Percentiles rank a stretch among this genome's conserved stretches.
Conservation (phyloP, 2,888 invertebrate genomes). For the Drosophila mettleri region DNA sequence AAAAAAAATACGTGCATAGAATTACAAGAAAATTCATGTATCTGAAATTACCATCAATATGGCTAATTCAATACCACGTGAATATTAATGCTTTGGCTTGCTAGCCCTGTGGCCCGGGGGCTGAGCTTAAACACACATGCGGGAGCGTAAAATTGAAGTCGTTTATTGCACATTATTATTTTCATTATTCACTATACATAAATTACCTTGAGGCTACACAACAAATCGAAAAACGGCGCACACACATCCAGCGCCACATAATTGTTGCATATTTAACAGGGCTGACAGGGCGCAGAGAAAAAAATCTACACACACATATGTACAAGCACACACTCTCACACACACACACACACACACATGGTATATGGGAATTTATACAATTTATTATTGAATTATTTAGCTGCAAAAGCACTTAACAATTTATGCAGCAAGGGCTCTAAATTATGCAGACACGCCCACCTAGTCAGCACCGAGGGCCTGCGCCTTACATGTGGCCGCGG, state of each 20-base stretch:
- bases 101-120: conserved; percentile 7
- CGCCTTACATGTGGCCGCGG: conserved; percentile 7
- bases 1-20: too few species aligned
- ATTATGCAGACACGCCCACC: conserved; percentile 66
- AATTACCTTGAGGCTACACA: conserved; percentile 67
- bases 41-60: conserved; percentile 2
- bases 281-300: conserved; percentile 38
- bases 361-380: conserved; percentile 47
- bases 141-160: conserved; percentile 40
- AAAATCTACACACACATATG: conserved; percentile 25
- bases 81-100: conserved; percentile 24
- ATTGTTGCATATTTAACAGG: conserved; percentile 79
- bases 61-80: conserved; percentile 30
- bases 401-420: conserved; percentile 75
- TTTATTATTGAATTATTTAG: conserved; percentile 78
- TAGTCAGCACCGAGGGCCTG: conserved; percentile 2
- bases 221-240: conserved; percentile 52
- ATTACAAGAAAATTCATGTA: neutral
- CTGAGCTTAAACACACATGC: conserved; percentile 16
- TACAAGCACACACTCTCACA: neutral
- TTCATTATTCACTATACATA: conserved; percentile 75
- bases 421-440: conserved; percentile 70
- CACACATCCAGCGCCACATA: conserved; percentile 45
- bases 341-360: neutral
- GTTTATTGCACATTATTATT: conserved; percentile 65